phyloP scores from a whole-genome alignment of 2,888 invertebrate species.

The Psococerastis gibbosa region DNA sequence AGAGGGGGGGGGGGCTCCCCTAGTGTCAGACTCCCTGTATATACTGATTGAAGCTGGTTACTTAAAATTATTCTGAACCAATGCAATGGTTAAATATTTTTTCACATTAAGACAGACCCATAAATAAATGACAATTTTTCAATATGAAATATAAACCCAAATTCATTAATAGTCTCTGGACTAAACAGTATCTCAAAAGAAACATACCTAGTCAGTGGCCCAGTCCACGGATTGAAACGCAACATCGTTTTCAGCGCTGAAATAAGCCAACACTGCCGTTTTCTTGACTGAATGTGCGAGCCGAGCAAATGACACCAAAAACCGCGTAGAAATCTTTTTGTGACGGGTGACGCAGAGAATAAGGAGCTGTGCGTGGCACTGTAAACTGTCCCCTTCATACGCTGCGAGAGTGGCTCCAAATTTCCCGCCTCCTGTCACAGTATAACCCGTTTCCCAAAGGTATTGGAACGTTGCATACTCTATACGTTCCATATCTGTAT shows the following conservation, averaged over 20 bases:
- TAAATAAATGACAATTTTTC: no score
- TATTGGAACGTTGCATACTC: not conserved
- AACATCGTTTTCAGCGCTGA: not conserved
- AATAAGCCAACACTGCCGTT: conserved; percentile 4
- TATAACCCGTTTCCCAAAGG: conserved; percentile 1
- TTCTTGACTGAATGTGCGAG: not conserved
- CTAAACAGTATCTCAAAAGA: no score
- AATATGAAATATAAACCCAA: no score
- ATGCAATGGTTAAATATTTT: no score
- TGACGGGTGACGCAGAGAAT: not conserved
- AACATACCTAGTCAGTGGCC: not conserved
- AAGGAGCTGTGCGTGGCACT: not conserved
- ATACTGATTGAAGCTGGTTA: no score
- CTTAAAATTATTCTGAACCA: no score
- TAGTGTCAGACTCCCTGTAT: no score
- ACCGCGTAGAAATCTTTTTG: not conserved
- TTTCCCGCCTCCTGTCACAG: conserved; percentile 6
- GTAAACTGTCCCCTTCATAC: not conserved
- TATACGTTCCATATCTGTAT: not conserved
- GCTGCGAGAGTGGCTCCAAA: not conserved
- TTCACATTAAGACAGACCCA: no score
- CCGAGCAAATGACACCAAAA: not conserved
- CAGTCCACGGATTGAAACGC: conserved; percentile 2
- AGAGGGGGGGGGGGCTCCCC: no score
- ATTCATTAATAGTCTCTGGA: no score